phyloP scores from a whole-genome alignment of 2,113 vertebrate species.

The Microtus ochrogaster region DNA sequence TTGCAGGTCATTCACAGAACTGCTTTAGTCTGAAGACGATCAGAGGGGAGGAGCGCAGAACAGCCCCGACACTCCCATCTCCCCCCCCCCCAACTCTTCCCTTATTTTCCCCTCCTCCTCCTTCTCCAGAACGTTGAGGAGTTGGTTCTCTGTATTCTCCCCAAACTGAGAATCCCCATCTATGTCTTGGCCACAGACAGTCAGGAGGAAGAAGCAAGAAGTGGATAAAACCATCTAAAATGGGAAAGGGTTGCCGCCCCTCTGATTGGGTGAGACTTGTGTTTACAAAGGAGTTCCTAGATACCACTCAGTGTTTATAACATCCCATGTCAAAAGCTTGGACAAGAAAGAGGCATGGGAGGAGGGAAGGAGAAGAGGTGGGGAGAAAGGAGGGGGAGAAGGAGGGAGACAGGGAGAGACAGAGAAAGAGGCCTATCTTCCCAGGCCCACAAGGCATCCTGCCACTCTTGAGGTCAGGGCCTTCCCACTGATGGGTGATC shows the following conservation, averaged over 20 bases:
- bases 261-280: neutral
- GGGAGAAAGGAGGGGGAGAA: neutral
- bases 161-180: neutral
- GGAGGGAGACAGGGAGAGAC: neutral
- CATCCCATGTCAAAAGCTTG: rapidly evolving
- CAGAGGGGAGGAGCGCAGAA: neutral
- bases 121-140: neutral
- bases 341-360: too few relatives aligned
- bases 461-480: rapidly evolving
- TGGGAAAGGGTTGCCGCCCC: neutral
- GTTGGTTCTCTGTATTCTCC: neutral
- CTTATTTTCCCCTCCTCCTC: neutral
- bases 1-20: neutral
- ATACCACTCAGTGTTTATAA: rapidly evolving
- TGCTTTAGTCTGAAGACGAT: neutral
- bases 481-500: rapidly evolving
- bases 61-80: neutral
- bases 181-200: neutral
- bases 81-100: neutral
- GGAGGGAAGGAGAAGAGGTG: too few relatives aligned
- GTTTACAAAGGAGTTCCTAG: neutral
- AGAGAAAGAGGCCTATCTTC: too few relatives aligned
- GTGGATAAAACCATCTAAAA: neutral
- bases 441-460: rapidly evolving
- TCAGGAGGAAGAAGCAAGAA: neutral